Evolutionary conservation across 2,888 invertebrate species (phyloP), one percentile per base, ranked within the genome.

Genomic region (Trichopria drosophilae): DNA sequence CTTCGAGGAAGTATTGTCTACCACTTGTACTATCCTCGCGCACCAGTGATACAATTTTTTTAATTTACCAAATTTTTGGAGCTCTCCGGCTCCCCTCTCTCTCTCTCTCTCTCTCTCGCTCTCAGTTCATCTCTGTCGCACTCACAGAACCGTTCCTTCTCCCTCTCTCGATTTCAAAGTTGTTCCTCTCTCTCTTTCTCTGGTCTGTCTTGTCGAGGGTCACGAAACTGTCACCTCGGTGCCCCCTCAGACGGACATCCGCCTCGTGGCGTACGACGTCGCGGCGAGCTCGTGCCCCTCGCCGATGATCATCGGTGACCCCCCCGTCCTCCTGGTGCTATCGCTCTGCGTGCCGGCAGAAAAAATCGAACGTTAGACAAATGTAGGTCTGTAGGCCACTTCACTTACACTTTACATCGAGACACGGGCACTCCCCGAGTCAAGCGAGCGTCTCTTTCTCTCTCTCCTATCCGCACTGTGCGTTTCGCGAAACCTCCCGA

Each of bases 361-460:
- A 78, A 77, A 77, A 81, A 79, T 81, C 75, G 81, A 82, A 82
- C 81, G 80, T 82, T 82, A 80, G 81, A 80, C 79, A 81, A 86
- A 88, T 87, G 86, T 88, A 87, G 88, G 88, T 88, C 87, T 87
- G 83, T 88, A 86, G 88, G 88, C 86, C 88, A 88, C 86, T 86
- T 85, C 85, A 85, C 86, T 85, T 86, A 85, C 85, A 86, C 86
- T 84, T 83, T 84, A 83, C 85, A 85, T 83, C 83, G 61, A 49
- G 54, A 82, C 83, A 84, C 63, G 65, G 68, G 62, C 68, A 84
- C 84, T 83, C 76, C 79, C 78, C 78, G 78, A 81, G 79, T 85
- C 85, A 85, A 84, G 80, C 77, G 78, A 82, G 79, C 80, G 79
- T 81, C 85, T 78, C 79, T 50, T 34, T 13, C 36, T 32, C 35